These are phyloP conservation scores for Phaenicophaeus curvirostris DNA, from an alignment of 2,797 vertebrate species.

Conservation along the genomic window DNA sequence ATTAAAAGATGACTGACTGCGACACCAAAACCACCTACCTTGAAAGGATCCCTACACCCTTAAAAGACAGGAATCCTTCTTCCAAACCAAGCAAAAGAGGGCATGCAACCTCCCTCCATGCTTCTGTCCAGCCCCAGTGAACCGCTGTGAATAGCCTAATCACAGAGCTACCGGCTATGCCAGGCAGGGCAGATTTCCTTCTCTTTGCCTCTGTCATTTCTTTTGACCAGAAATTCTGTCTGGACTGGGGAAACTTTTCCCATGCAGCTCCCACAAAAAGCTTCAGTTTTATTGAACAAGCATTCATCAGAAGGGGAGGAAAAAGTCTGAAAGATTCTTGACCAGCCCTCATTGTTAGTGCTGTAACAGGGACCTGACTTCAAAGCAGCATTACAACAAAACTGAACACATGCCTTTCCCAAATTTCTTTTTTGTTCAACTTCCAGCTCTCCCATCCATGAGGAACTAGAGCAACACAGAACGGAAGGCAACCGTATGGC, in stretches of 20 bases:
- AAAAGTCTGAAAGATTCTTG: slow-evolving; percentile 7
- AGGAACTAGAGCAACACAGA: background rate
- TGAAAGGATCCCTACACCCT: background rate
- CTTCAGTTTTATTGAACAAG: slow-evolving; percentile 32
- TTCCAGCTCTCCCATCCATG: background rate
- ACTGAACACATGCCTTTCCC: background rate
- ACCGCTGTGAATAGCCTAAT: background rate
- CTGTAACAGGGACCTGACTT: background rate
- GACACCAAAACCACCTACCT: background rate
- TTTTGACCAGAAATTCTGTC: slow-evolving; percentile 36
- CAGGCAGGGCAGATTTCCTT: background rate
- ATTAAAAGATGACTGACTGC: background rate
- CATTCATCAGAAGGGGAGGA: background rate
- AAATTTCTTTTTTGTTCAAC: background rate
- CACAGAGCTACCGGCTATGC: background rate
- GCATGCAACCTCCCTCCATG: background rate
- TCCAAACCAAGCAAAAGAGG: background rate
- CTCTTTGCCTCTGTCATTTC: background rate
- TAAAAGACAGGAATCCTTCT: background rate
- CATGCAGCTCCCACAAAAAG: slow-evolving; percentile 41
- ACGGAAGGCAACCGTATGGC: background rate
- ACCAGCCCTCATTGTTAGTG: background rate
- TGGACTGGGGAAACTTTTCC: background rate
- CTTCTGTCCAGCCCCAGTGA: background rate
- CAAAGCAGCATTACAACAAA: background rate